These are phyloP conservation scores for Strongylocentrotus purpuratus DNA, from an alignment of 35 echinoderm and acorn worm species.

Conservation along the genomic window DNA sequence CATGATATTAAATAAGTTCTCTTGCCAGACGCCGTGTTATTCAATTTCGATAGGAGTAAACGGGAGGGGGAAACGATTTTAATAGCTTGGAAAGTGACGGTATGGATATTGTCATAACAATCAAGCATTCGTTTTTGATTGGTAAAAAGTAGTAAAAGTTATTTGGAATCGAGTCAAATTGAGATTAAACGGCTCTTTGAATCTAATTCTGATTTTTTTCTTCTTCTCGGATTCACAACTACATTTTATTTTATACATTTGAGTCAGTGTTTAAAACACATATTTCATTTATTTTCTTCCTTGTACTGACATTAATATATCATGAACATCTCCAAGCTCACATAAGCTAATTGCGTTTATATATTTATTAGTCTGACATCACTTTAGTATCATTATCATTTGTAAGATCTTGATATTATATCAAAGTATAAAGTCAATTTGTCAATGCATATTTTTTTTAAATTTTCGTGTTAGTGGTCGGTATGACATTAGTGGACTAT, in stretches of 20 bases:
- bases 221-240: too few relatives aligned
- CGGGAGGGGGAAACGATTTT: slow-evolving; percentile 14
- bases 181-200: neutral
- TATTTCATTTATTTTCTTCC: neutral
- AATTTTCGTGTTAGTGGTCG: too few relatives aligned
- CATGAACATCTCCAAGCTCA: too few relatives aligned
- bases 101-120: slow-evolving; percentile 33
- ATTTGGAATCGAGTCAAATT: slow-evolving; percentile 13
- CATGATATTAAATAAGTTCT: neutral
- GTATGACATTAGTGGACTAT: too few relatives aligned
- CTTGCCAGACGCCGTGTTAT: slow-evolving; percentile 14
- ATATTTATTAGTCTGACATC: too few relatives aligned
- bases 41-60: neutral
- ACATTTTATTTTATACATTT: neutral
- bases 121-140: slow-evolving; percentile 26
- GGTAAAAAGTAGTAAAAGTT: slow-evolving; percentile 7
- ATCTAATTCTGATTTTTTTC: neutral
- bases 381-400: too few relatives aligned
- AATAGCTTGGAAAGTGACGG: slow-evolving; percentile 1
- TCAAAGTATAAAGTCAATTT: too few relatives aligned
- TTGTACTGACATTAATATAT: neutral
- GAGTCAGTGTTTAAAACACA: neutral
- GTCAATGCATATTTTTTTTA: too few relatives aligned
- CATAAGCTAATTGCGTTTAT: too few relatives aligned
- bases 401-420: too few relatives aligned